phyloP scores from a whole-genome alignment of 2,888 invertebrate genomes.

The Rhagonycha fulva region DNA sequence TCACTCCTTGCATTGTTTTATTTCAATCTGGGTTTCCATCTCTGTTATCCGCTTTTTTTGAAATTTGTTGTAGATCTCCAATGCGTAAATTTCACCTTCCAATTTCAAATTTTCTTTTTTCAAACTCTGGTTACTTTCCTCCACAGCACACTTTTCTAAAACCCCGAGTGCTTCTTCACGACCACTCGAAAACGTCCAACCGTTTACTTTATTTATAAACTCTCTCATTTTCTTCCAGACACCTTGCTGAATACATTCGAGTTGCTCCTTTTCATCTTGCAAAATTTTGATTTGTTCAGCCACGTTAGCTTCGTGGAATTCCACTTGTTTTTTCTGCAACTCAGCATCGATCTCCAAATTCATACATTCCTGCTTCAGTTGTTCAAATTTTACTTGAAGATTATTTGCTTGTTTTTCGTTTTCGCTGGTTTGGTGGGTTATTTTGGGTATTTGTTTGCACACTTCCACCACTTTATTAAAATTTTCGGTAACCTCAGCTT shows the following conservation, averaged over 20 bases:
- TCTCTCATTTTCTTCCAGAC: constrained; percentile 7
- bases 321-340: neutral
- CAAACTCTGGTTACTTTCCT: neutral
- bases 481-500: neutral
- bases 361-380: neutral
- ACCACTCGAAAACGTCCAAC: neutral
- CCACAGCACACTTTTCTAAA: neutral
- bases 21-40: constrained; percentile 7
- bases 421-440: constrained; percentile 5
- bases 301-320: constrained; percentile 3
- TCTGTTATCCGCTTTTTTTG: constrained; percentile 28
- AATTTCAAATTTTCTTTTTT: constrained; percentile 20
- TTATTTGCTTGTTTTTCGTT: neutral
- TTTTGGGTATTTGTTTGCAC: neutral
- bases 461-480: constrained; percentile 14
- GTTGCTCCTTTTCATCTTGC: constrained; percentile 1
- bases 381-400: neutral
- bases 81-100: constrained; percentile 30
- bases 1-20: neutral
- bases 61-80: constrained; percentile 25
- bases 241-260: constrained; percentile 11
- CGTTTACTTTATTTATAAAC: neutral
- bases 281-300: constrained; percentile 7
- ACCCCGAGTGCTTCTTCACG: neutral
- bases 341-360: neutral